Evolutionary conservation across 2,888 invertebrate species (phyloP).

Genomic region (Lepas anatifera): DNA sequence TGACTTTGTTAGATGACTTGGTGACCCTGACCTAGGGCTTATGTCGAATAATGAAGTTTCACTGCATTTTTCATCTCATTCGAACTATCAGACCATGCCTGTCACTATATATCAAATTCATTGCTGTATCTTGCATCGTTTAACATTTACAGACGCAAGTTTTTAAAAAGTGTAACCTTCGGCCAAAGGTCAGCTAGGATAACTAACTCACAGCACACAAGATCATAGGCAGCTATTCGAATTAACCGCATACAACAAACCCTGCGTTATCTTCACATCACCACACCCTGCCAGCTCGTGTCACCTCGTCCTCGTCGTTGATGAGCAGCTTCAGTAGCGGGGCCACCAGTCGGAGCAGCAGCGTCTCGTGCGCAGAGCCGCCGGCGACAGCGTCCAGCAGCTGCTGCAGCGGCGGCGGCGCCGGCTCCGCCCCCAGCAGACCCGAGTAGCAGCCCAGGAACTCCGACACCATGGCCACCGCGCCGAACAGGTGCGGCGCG

Average conservation of each 20-base stretch:
- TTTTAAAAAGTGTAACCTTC: too few relatives aligned
- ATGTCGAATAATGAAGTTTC: too few relatives aligned
- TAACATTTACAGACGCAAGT: too few relatives aligned
- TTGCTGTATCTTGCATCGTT: too few relatives aligned
- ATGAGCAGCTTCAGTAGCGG: constrained; percentile 21
- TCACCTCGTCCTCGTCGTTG: constrained; percentile 18
- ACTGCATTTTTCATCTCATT: too few relatives aligned
- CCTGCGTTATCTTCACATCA: neutral
- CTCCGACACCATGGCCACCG: constrained; percentile 35
- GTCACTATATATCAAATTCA: too few relatives aligned
- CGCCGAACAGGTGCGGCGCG: constrained; percentile 35
- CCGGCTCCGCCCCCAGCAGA: constrained; percentile 20
- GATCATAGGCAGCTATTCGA: too few relatives aligned
- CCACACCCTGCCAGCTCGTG: neutral
- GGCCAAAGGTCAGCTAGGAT: too few relatives aligned
- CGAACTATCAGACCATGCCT: too few relatives aligned
- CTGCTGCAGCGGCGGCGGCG: constrained; percentile 16
- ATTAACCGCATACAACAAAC: neutral
- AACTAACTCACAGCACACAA: too few relatives aligned
- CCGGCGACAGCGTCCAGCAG: constrained; percentile 20
- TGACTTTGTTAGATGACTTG: too few relatives aligned
- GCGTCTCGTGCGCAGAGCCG: constrained; percentile 17
- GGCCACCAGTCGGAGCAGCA: constrained; percentile 20
- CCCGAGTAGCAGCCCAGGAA: constrained; percentile 34
- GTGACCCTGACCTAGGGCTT: too few relatives aligned